Base-by-base conservation (phyloP, 2,888 invertebrate species). In the Trachelus troglodyta region DNA sequence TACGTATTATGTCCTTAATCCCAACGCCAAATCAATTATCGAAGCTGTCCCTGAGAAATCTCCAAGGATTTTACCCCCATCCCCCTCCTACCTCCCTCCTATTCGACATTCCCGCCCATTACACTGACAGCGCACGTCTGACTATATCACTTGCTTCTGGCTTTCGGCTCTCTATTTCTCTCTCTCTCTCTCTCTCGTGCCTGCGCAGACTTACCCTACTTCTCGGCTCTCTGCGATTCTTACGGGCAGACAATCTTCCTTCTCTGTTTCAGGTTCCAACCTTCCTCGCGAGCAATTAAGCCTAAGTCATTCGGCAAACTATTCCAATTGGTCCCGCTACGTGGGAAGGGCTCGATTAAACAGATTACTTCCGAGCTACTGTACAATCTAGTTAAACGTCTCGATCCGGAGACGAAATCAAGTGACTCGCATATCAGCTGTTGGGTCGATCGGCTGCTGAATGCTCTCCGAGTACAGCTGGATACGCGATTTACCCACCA, bases 1-100 rank as follows among this genome's bases (percentile, higher is more conserved):
- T 86, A 89, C 84, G 86, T 87, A 88, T 86, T 87, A 87, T 85
- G 86, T 83, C 82, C 86, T 84, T 88, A 88, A 90, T 89, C 87
- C 87, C 40, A 81, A 82, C 84, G 86, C 86, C 90, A 89, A 90
- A 90, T 90, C 90, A 90, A 90, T 90, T 90, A 88, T 87, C 88
- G 84, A 86, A 87, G 88, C 87, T 88, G 84, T 76, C 71, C 73
- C 73, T 75, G 40, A 69, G 77, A 78, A 75, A 74, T 11, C 69
- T 71, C 75, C 71, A 31, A 69, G 69, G n/a, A 74, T 30, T 69
- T 69, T 30, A 30, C 12, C 15, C 15, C 11, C 30, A 3, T 12
- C 69, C n/a, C 30, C n/a, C 69, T 0, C 69, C 69, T 31, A 12
- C n/a, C n/a, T 9, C 69, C 0, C 69, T 30, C 1, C 12, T 11